These are phyloP conservation scores for Pomacea canaliculata DNA, from an alignment of 2,888 invertebrate species.

Conservation along the genomic window DNA sequence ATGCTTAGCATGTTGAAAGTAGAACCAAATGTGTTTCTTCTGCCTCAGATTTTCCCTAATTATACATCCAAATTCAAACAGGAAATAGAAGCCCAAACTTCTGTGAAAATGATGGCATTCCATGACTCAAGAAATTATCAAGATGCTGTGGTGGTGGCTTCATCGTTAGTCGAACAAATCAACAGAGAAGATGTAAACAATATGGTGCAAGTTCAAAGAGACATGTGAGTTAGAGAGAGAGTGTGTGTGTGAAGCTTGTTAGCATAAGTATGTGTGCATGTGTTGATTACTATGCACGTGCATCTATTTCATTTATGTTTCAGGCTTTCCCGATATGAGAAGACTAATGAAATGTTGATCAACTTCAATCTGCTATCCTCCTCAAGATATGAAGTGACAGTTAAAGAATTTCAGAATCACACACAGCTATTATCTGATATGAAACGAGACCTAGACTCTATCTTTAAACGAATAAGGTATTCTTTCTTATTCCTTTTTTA, in stretches of 20 bases:
- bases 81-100: no score
- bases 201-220: constrained; percentile 59
- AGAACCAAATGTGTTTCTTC: no score
- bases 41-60: no score
- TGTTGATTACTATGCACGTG: neutral
- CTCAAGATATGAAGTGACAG: constrained; percentile 86
- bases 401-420: constrained; percentile 90
- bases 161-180: constrained; percentile 55
- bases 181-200: constrained; percentile 53
- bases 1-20: no score
- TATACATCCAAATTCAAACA: no score
- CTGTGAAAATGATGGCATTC: neutral
- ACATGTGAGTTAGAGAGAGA: constrained; percentile 49
- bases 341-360: constrained; percentile 98
- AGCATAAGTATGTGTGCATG: neutral
- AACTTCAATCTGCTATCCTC: constrained; percentile 96
- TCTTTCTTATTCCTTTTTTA: neutral
- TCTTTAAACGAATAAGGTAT: constrained; percentile 89
- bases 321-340: constrained; percentile 90
- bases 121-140: neutral
- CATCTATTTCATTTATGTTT: neutral
- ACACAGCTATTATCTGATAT: constrained; percentile 88
- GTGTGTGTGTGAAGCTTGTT: neutral
- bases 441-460: constrained; percentile 93
- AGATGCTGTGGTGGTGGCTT: constrained; percentile 45